A percentile compares a stretch with the other conserved stretches of the same genome.
These are phyloP conservation scores for Ornithoptera alexandrae DNA, from an alignment of 2,888 invertebrate genomes.

Conservation along the genomic window DNA sequence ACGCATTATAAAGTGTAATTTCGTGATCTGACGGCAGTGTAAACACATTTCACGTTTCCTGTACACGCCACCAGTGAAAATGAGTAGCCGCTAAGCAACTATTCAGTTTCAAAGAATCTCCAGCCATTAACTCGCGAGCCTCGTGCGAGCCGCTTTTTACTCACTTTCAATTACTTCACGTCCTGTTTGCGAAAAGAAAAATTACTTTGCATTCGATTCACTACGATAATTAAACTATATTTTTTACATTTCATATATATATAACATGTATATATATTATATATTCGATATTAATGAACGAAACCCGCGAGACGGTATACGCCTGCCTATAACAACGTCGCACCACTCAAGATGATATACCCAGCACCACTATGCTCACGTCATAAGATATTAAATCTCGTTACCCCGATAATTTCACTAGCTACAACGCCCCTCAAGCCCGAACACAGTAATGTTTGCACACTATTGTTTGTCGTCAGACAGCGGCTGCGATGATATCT, in stretches of 20 bases:
- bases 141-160: conserved; percentile 16
- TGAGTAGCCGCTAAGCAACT: background rate
- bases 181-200: conserved; percentile 22
- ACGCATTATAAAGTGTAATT: too few species aligned
- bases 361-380: too few species aligned
- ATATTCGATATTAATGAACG: too few species aligned
- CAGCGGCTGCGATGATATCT: too few species aligned
- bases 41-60: background rate
- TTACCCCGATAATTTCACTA: too few species aligned
- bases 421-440: too few species aligned
- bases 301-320: too few species aligned
- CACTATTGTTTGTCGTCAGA: too few species aligned
- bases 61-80: background rate
- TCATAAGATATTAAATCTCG: too few species aligned
- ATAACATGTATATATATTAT: background rate
- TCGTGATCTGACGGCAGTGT: background rate
- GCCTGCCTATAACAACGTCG: too few species aligned
- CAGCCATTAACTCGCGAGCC: conserved; percentile 12
- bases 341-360: too few species aligned
- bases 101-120: conserved; percentile 24
- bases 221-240: background rate
- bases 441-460: too few species aligned
- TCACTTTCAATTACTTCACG: conserved; percentile 23
- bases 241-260: background rate
- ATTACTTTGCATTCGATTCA: background rate